Evolutionary conservation across 2,888 invertebrate genomes (phyloP), one percentile per base, ranked within the genome.

Genomic region (Aelia acuminata): DNA sequence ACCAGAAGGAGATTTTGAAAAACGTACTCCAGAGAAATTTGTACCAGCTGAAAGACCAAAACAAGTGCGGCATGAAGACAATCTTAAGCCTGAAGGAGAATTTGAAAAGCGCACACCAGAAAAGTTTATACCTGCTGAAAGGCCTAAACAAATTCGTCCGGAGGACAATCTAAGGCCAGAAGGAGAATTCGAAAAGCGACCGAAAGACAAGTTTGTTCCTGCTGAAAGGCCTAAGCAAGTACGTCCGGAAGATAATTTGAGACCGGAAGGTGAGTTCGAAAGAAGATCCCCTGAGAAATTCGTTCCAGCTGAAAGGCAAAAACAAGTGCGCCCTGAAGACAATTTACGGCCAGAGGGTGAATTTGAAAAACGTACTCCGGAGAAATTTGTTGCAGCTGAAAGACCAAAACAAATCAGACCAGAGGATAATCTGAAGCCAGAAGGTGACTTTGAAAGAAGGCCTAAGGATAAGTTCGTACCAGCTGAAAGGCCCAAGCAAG

Each of bases 181-280:
- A 89, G 92, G 92, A 48, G 91, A 92, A 48, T 92, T 92, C 89
- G 91, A 93, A 89, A 91, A 91, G 87, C 91, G 91, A 5, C 90
- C 91, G 84, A 91, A 91, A 80, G 90, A 91, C 7, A 87, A 91
- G 80, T 84, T 88, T 84, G 57, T 47, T 43, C 88, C 89, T 63
- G 89, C 90, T 39, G 91, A 91, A 50, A 91, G 89, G 63, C 49
- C 70, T 89, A 47, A 92, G 92, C 0, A 93, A 92, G 92, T 91
- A 50, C 93, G 92, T 89, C 93, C 93, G 0, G 89, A 92, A 43
- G 94, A 94, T 90, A 94, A 94, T 90, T 91, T 95, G 2, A 92
- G 92, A 89, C 94, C 94, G 0, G 94, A 94, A 92, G 94, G 94
- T 0, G 92, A 91, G 89, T 94, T 94, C 91, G 93, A 94, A 90